phyloP scores from a whole-genome alignment of 2,888 invertebrate genomes.

The Erebia aethiops region DNA sequence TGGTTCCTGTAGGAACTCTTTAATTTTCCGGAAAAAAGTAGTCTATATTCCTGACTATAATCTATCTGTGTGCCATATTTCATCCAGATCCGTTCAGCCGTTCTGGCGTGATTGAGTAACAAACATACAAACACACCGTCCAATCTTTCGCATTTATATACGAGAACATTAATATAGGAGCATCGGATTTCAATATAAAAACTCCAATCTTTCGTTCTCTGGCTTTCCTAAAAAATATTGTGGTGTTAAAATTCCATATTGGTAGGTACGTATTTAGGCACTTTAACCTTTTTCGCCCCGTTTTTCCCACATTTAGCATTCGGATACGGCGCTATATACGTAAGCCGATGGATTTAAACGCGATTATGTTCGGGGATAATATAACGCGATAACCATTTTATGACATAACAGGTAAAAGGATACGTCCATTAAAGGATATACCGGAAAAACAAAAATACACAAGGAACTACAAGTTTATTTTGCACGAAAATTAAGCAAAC shows the following conservation, averaged over 20 bases:
- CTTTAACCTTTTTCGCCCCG: constrained; percentile 4
- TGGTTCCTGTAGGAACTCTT: too few species aligned
- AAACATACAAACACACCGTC: too few species aligned
- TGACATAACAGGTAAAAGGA: neutral
- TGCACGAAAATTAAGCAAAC: neutral
- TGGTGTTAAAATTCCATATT: neutral
- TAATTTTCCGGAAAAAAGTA: too few species aligned
- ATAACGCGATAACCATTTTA: neutral
- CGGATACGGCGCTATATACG: neutral
- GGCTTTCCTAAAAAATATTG: neutral
- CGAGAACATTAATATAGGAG: neutral
- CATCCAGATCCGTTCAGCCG: too few species aligned
- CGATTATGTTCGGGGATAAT: constrained; percentile 5
- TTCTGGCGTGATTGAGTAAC: too few species aligned
- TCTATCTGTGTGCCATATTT: too few species aligned
- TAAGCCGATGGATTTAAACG: constrained; percentile 12
- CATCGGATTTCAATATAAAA: neutral
- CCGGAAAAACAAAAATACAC: neutral
- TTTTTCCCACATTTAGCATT: neutral
- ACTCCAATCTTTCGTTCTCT: neutral
- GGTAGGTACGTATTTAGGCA: neutral
- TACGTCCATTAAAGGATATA: neutral
- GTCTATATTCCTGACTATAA: too few species aligned
- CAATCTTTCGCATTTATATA: neutral
- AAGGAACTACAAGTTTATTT: neutral